Conservation (phyloP, 1,140 invertebrate species). For the Apis dorsata region DNA sequence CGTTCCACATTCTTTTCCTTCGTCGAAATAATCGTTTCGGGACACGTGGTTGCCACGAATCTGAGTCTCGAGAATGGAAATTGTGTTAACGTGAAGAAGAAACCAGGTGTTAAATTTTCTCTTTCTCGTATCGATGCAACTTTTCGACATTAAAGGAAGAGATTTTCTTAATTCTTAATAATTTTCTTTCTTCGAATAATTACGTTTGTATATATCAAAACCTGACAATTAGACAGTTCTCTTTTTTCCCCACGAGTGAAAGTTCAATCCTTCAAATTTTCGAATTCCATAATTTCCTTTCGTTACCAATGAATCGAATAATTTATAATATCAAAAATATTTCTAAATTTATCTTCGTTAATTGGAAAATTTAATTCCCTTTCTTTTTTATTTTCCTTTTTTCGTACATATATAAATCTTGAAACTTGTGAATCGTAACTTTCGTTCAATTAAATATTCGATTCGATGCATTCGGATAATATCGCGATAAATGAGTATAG, state of each 20-base stretch:
- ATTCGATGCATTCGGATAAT: background rate
- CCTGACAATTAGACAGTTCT: too few relatives aligned
- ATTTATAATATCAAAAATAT: background rate
- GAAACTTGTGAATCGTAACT: too few relatives aligned
- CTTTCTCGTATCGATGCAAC: too few relatives aligned
- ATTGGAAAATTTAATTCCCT: background rate
- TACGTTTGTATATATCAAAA: too few relatives aligned
- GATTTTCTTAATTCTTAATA: background rate
- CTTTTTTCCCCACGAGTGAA: too few relatives aligned
- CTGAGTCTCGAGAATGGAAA: conserved; percentile 34
- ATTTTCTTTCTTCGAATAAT: too few relatives aligned
- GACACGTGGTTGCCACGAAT: conserved; percentile 39
- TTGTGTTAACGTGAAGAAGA: background rate
- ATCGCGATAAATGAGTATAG: background rate
- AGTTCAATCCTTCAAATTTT: too few relatives aligned
- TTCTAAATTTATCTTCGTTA: background rate
- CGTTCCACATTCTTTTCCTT: conserved; percentile 11
- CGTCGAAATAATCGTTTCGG: conserved; percentile 20
- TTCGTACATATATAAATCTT: too few relatives aligned
- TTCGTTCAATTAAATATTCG: background rate
- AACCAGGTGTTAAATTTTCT: background rate
- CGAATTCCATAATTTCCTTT: too few relatives aligned
- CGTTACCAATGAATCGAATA: too few relatives aligned
- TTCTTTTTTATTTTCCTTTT: too few relatives aligned
- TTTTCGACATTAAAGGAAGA: too few relatives aligned